Conservation (phyloP, 2,797 vertebrate species). For the Neomorphus geoffroyi region DNA sequence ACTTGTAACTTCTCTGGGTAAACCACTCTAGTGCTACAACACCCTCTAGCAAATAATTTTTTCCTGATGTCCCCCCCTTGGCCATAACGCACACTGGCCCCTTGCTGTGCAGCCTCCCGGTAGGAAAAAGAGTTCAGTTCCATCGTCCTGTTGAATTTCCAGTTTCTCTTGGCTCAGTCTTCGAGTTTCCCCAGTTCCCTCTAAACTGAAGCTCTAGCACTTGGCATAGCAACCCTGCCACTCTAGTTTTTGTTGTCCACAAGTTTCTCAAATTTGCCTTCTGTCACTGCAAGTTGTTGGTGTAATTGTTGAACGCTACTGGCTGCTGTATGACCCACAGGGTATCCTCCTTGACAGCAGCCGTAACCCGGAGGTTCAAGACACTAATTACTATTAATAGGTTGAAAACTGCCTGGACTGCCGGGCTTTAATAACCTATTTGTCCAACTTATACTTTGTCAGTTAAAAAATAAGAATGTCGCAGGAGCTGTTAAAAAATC, state of each 20-base stretch:
- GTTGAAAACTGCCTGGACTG: background rate
- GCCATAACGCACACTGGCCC: background rate
- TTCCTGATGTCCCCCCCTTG: background rate
- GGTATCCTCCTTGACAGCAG: background rate
- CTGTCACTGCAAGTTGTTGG: background rate
- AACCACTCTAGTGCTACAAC: background rate
- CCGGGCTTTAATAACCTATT: background rate
- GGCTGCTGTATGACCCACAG: background rate
- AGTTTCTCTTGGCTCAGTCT: background rate
- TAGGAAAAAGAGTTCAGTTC: background rate
- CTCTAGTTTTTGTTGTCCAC: background rate
- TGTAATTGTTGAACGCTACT: background rate
- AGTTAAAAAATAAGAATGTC: background rate
- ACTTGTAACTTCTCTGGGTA: background rate
- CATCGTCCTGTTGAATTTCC: background rate
- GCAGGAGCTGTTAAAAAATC: background rate
- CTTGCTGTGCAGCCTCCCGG: background rate
- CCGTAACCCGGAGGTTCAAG: background rate
- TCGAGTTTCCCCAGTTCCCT: background rate
- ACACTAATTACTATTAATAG: background rate
- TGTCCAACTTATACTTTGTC: background rate
- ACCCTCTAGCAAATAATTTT: background rate
- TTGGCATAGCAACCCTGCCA: background rate
- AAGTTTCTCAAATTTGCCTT: background rate
- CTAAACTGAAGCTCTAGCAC: background rate